Evolutionary conservation across 2,888 invertebrate genomes (phyloP).

Genomic region (Dicyrtoma fusca): DNA sequence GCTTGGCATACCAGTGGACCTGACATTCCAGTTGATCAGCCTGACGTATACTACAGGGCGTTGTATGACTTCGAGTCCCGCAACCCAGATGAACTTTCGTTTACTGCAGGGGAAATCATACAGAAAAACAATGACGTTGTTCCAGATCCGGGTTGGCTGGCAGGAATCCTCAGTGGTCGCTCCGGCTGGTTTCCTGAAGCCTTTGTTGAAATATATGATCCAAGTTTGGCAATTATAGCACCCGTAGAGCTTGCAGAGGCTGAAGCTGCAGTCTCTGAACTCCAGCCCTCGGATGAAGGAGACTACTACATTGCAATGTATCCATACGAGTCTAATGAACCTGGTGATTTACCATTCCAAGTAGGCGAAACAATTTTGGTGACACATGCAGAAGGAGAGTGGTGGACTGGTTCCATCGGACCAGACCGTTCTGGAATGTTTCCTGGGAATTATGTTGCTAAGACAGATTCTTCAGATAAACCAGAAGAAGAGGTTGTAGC

Average conservation of each 20-base stretch:
- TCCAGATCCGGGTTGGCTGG: constrained; percentile 97
- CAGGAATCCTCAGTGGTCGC: constrained; percentile 86
- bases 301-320: constrained; percentile 88
- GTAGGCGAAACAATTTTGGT: constrained; percentile 84
- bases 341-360: constrained; percentile 88
- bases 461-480: constrained; percentile 62
- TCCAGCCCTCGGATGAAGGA: neutral
- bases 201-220: constrained; percentile 71
- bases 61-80: constrained; percentile 92
- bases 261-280: constrained; percentile 53
- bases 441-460: constrained; percentile 94
- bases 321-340: constrained; percentile 84
- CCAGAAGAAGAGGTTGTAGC: constrained; percentile 35
- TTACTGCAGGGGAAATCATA: constrained; percentile 92
- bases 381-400: constrained; percentile 88
- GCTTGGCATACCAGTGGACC: constrained; percentile 67
- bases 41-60: constrained; percentile 72
- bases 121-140: constrained; percentile 60
- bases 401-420: constrained; percentile 96
- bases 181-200: constrained; percentile 97
- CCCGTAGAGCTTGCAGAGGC: constrained; percentile 57
- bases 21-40: constrained; percentile 57
- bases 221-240: neutral
- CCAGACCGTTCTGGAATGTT: constrained; percentile 82
- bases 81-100: constrained; percentile 87